Evolutionary conservation across 2,888 invertebrate genomes (phyloP).

Genomic region (Acrocera orbiculus): DNA sequence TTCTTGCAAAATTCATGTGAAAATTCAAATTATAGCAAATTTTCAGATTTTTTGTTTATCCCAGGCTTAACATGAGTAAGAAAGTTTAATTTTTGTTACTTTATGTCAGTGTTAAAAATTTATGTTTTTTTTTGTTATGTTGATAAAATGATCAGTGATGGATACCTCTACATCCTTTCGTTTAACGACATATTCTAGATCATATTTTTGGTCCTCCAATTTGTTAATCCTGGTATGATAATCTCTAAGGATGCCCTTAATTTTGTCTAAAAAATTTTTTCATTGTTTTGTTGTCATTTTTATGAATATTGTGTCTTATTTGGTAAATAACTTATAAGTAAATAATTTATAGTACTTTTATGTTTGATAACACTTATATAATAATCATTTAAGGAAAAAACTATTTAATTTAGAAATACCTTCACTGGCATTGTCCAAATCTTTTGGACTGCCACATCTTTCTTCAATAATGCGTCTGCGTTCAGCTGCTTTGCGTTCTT

Average conservation of each 20-base stretch:
- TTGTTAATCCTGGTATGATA: constrained; percentile 74
- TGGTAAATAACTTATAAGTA: no score
- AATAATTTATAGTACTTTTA: no score
- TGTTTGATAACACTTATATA: no score
- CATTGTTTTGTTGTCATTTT: constrained; percentile 10
- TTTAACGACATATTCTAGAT: constrained; percentile 95
- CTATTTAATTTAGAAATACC: constrained; percentile 47
- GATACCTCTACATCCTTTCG: constrained; percentile 99
- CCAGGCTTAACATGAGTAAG: no score
- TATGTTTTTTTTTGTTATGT: no score
- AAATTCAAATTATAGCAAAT: no score
- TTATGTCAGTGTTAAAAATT: no score
- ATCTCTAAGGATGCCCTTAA: constrained; percentile 60
- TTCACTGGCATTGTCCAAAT: constrained; percentile 83
- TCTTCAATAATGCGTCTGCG: constrained; percentile 93
- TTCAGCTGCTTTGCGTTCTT: constrained; percentile 96
- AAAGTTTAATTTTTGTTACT: no score
- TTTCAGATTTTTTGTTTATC: no score
- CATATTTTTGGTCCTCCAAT: constrained; percentile 92
- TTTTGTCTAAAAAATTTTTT: constrained; percentile 43
- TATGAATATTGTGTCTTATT: no score
- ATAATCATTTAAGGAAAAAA: neutral
- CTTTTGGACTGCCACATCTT: constrained; percentile 82
- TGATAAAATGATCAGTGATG: no score
- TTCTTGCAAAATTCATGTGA: no score